Evolutionary conservation across 2,888 invertebrate species (phyloP), one percentile per base, ranked within the genome.

Genomic region (Drosophila ustulata): DNA sequence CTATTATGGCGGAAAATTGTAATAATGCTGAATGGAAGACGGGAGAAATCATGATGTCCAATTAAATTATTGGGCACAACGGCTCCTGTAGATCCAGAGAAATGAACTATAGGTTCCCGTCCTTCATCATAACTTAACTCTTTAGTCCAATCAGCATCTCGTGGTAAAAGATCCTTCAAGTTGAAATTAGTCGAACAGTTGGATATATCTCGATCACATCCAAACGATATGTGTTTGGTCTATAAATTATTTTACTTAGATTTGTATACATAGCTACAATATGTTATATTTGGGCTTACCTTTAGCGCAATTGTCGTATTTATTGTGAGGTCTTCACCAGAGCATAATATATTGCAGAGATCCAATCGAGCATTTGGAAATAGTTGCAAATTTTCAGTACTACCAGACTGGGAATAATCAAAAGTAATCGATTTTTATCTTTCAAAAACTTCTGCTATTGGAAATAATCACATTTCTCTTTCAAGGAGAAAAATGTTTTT

Each of bases 1-100:
- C 96, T 95, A 45, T 96, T 96, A 93, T 99, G 99, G 55, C 98
- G 95, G 95, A 99, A 96, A 97, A 99, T 99, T 8, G 98, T 97
- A 46, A 97, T 95, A 87, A 99, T 94, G 65, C 97, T 96, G 93
- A 99, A 99, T 59, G 96, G 96, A 71, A 95, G 94, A 8, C 96
- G 94, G 45, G 98, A 94, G 59, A 92, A 92, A 58, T 92, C 92
- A 45, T 92, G 89, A 39, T 95, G 94, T 89, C 97, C 97, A 71
- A 96, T 95, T 58, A 98, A 92, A 4, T 94, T 93, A 82, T 95
- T 94, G 0, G 98, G 98, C 13, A 98, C 95, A 32, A 96, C 95
- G 0, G 97, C 96, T 0, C 98, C 98, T 1, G 97, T 97, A 59
- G 95, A 96, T 43, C 99, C 99, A 93, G 99, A 98, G 92, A 99